Base-by-base conservation (phyloP, 2,113 vertebrate genomes). In the Nipponia nippon region DNA sequence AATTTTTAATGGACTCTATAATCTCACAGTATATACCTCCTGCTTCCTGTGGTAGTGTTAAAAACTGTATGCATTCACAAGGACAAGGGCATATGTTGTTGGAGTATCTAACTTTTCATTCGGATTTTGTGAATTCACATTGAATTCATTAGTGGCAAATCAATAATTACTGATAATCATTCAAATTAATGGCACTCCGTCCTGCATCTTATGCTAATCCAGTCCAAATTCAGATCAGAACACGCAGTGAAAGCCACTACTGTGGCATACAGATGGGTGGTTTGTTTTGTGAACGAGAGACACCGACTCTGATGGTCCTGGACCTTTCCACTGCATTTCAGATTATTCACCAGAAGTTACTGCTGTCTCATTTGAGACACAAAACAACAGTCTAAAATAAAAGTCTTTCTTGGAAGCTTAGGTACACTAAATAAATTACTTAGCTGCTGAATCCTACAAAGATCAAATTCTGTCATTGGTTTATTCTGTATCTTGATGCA, bases 231-330 rank as follows among this genome's bases (percentile, higher is more conserved):
- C 34, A 49, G 49, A 46, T 70, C 17, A 59, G 55, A 72, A 75
- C 12, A 55, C 1, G 2, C 27, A 67, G 26, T 20, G 12, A 70
- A 59, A 95, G 62, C 34, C 32, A 11, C 52, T 80, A 16, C 25
- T 22, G 25, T 61, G 58, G 44, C 23, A 86, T 18, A 59, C 0
- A 0, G 13, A 13, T 46, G 14, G 62, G 13, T 0, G 2, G 32
- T 13, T 82, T 26, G 18, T 12, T 78, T 47, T 46, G 47, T 66
- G n/a, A 83, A 55, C 17, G 67, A 12, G 4, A 49, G 19, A 88
- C 6, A 71, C 6, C 13, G 63, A 69, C 38, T 62, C 40, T 0
- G 1, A 53, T 17, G 17, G 13, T 34, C 23, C 69, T 66, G 34
- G 34, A 78, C 9, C 59, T 38, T 62, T 49, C 20, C 36, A 63